Evolutionary conservation across 2,888 invertebrate genomes (phyloP).

Genomic region (Teleiodes luculella): DNA sequence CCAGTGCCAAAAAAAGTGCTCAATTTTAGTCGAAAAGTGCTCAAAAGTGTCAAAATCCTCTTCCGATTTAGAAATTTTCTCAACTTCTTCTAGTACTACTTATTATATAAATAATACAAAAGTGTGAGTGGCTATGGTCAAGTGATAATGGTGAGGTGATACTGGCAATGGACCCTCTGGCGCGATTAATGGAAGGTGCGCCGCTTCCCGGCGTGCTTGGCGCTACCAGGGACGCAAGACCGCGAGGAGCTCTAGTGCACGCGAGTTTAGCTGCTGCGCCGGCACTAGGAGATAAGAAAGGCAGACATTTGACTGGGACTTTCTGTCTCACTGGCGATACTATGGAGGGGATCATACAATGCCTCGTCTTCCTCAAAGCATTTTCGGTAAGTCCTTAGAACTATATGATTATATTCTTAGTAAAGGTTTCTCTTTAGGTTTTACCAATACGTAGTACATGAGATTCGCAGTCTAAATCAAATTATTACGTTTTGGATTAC

Average conservation of each 20-base stretch:
- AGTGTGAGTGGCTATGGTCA: slow-evolving; percentile 24
- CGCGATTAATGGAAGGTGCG: slow-evolving; percentile 88
- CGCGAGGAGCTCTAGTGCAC: slow-evolving; percentile 86
- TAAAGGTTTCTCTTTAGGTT: no score
- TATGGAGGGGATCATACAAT: slow-evolving; percentile 96
- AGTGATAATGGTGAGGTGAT: slow-evolving; percentile 27
- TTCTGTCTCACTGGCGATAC: slow-evolving; percentile 94
- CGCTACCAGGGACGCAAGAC: slow-evolving; percentile 75
- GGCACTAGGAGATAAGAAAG: slow-evolving; percentile 84
- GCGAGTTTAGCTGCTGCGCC: slow-evolving; percentile 87
- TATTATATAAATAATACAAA: background rate
- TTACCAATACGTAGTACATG: no score
- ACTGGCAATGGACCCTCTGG: slow-evolving; percentile 86
- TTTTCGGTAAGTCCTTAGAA: slow-evolving; percentile 95
- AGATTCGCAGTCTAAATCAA: no score
- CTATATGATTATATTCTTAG: no score
- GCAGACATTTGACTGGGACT: slow-evolving; percentile 90
- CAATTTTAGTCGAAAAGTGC: background rate
- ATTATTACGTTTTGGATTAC: no score
- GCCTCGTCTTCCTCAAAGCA: slow-evolving; percentile 93
- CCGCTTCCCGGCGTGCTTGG: slow-evolving; percentile 80
- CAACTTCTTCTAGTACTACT: no score
- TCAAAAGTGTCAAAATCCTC: background rate
- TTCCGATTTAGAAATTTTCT: no score
- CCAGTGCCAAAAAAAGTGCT: slow-evolving; percentile 14